Conservation (phyloP, 2,797 vertebrate species). For the Atherinosoma microstoma region DNA sequence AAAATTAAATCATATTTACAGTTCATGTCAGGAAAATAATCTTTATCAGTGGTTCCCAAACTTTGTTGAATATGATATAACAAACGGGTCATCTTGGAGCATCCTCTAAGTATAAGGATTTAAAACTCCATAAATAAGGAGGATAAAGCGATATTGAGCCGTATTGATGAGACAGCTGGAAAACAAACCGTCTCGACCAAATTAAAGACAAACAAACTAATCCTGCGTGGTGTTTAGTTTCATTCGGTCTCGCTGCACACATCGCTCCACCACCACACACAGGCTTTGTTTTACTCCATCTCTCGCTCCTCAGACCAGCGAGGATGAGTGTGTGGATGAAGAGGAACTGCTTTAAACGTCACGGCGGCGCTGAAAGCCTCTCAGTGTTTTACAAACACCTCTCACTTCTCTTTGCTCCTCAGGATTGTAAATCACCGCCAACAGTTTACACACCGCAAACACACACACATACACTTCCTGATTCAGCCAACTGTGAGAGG, state of each 20-base stretch:
- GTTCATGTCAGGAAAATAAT: too few relatives aligned
- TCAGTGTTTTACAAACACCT: slow-evolving; percentile 17
- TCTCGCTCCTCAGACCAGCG: slow-evolving; percentile 18
- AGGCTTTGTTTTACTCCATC: slow-evolving; percentile 24
- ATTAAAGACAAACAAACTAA: too few relatives aligned
- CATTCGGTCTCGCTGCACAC: background rate
- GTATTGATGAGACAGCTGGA: too few relatives aligned
- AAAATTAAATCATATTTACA: too few relatives aligned
- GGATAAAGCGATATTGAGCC: too few relatives aligned
- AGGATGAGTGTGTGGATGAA: slow-evolving; percentile 11
- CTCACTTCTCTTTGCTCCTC: slow-evolving; percentile 9
- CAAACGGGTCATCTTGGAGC: too few relatives aligned
- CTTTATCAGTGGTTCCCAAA: too few relatives aligned
- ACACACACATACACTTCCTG: slow-evolving; percentile 36
- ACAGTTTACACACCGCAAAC: slow-evolving; percentile 14
- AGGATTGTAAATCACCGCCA: slow-evolving; percentile 4
- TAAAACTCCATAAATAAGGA: too few relatives aligned
- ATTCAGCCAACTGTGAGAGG: slow-evolving; percentile 14
- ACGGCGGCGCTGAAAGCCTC: slow-evolving; percentile 9
- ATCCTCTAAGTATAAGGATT: too few relatives aligned
- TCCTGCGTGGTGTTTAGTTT: too few relatives aligned
- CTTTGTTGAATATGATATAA: too few relatives aligned
- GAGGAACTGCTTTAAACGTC: slow-evolving; percentile 31
- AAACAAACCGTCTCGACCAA: too few relatives aligned
- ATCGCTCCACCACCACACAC: slow-evolving; percentile 25